phyloP scores from a whole-genome alignment of 1,140 invertebrate species.

The Ditylenchus dipsaci region DNA sequence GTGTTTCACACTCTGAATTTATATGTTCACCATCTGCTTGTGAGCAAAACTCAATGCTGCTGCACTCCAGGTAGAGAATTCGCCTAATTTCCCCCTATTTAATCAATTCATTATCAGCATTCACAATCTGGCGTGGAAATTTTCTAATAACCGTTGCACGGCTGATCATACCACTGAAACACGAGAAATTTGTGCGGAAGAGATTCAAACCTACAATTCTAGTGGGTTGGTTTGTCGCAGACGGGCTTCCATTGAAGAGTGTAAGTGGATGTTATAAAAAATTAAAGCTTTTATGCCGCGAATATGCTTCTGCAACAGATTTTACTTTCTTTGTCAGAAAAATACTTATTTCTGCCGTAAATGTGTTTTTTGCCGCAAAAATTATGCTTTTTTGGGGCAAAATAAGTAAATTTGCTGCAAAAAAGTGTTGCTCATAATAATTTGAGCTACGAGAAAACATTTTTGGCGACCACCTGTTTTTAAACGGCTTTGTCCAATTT shows the following conservation, averaged over 20 bases:
- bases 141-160: neutral
- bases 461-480: neutral
- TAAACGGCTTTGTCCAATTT: too few relatives aligned
- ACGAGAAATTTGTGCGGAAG: neutral
- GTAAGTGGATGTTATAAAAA: neutral
- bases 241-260: neutral
- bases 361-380: too few relatives aligned
- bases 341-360: too few relatives aligned
- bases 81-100: neutral
- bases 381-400: too few relatives aligned
- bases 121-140: neutral
- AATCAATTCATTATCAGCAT: neutral
- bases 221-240: neutral
- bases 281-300: neutral
- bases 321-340: too few relatives aligned
- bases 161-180: neutral
- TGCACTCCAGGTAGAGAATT: neutral
- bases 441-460: too few relatives aligned
- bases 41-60: neutral
- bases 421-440: too few relatives aligned
- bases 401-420: too few relatives aligned
- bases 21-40: neutral
- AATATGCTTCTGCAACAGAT: neutral
- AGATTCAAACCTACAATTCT: neutral
- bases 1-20: neutral